Evolutionary conservation across 2,888 invertebrate species (phyloP).

Genomic region (Geotrupes spiniger): DNA sequence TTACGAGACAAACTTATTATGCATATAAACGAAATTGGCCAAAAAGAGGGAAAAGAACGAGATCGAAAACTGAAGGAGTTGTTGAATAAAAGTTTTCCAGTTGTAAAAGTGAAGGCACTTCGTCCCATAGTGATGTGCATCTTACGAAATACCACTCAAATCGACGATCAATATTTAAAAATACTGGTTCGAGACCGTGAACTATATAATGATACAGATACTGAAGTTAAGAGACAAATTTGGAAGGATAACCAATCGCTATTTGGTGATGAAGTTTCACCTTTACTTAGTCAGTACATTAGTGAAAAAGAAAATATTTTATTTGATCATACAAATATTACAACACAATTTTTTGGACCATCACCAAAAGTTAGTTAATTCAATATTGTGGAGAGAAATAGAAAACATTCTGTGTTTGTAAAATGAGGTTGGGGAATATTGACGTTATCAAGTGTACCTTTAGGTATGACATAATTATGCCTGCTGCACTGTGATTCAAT

Average conservation of each 20-base stretch:
- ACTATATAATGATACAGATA: conserved; percentile 90
- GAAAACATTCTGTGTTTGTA: no score
- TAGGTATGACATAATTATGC: no score
- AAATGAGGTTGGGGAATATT: no score
- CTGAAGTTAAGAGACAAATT: conserved; percentile 95
- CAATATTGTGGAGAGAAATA: no score
- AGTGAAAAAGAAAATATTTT: conserved; percentile 89
- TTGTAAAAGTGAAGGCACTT: conserved; percentile 85
- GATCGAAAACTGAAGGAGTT: conserved; percentile 87
- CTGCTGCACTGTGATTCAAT: no score
- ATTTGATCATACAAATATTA: conserved; percentile 82
- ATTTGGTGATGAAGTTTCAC: conserved; percentile 97
- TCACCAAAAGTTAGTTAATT: conserved; percentile 74
- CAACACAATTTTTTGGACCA: conserved; percentile 85
- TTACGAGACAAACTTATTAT: conserved; percentile 68
- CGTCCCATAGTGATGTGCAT: conserved; percentile 95
- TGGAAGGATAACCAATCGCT: conserved; percentile 97
- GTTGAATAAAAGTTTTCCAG: conserved; percentile 88
- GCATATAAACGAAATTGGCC: conserved; percentile 81
- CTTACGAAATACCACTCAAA: conserved; percentile 86
- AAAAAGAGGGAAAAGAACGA: conserved; percentile 66
- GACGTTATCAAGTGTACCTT: no score
- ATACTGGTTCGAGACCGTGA: conserved; percentile 81
- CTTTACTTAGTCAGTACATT: conserved; percentile 88
- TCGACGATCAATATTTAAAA: conserved; percentile 84